Evolutionary conservation across 2,113 vertebrate species (phyloP).

Genomic region (Bothrops jararaca): DNA sequence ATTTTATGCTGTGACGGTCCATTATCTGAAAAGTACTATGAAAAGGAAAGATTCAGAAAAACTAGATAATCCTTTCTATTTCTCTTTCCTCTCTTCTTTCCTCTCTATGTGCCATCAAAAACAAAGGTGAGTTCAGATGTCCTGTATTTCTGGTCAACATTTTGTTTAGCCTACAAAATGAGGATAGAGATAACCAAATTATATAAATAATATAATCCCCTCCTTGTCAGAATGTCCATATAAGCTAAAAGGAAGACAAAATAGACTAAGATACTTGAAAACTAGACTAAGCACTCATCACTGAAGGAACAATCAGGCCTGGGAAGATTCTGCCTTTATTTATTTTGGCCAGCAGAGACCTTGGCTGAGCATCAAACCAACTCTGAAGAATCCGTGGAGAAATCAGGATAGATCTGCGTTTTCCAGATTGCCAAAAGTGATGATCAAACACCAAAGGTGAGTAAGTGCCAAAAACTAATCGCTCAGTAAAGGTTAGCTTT

Average conservation of each 20-base stretch:
- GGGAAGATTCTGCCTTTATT: neutral
- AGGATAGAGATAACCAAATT: neutral
- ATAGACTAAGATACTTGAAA: neutral
- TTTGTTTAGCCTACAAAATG: neutral
- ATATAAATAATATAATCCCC: neutral
- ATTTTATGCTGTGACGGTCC: neutral
- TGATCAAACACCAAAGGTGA: neutral
- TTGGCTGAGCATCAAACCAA: neutral
- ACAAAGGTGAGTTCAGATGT: neutral
- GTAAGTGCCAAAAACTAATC: neutral
- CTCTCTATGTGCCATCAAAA: neutral
- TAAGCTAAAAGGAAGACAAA: neutral
- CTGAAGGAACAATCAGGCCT: neutral
- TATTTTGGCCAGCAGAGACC: neutral
- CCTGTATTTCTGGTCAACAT: neutral
- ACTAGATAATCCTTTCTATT: neutral
- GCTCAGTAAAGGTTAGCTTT: neutral
- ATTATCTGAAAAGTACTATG: neutral
- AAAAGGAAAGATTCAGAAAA: neutral
- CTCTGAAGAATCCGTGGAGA: neutral
- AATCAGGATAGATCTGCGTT: neutral
- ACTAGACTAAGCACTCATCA: neutral
- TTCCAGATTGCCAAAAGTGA: neutral
- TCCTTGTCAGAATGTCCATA: neutral
- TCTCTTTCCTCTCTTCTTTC: neutral